These are phyloP conservation scores for Conger conger DNA, from an alignment of 2,113 vertebrate genomes.

Conservation along the genomic window DNA sequence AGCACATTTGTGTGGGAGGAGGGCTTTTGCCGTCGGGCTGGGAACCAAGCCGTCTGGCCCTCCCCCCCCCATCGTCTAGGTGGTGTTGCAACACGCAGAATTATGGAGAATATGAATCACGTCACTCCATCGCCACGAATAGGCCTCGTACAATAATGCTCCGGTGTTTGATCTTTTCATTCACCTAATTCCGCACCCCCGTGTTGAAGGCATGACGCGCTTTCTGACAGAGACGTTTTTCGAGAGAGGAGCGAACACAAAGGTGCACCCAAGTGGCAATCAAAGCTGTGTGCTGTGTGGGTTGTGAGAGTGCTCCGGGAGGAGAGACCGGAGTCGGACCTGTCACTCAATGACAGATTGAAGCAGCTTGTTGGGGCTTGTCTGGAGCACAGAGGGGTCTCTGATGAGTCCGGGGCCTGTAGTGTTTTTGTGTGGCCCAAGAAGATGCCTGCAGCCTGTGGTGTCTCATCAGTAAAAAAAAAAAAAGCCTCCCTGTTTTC, in stretches of 20 bases:
- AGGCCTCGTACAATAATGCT: constrained; percentile 17
- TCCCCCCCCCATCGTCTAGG: constrained; percentile 41
- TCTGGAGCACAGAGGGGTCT: not conserved
- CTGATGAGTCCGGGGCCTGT: not conserved
- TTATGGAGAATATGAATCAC: constrained; percentile 57
- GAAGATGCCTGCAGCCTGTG: not conserved
- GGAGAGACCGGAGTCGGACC: not conserved
- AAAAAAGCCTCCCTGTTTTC: not conserved
- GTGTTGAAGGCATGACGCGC: not conserved
- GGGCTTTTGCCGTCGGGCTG: not conserved
- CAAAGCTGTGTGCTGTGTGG: constrained; percentile 10
- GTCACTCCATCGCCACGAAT: constrained; percentile 25
- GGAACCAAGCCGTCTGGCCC: constrained; percentile 23
- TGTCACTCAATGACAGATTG: not conserved
- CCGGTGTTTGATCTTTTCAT: constrained; percentile 14
- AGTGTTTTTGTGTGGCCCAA: not conserved
- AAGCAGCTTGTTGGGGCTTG: not conserved
- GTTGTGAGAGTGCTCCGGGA: constrained; percentile 41
- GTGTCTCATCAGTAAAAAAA: not conserved
- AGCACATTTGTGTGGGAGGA: not conserved
- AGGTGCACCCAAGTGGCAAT: constrained; percentile 15
- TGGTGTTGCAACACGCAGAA: constrained; percentile 58
- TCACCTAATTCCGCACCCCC: constrained; percentile 5
- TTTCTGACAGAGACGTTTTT: constrained; percentile 32
- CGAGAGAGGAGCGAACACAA: constrained; percentile 31